These are phyloP conservation scores for Ormyrus nitidulus DNA, from an alignment of 2,888 invertebrate species.

Conservation along the genomic window DNA sequence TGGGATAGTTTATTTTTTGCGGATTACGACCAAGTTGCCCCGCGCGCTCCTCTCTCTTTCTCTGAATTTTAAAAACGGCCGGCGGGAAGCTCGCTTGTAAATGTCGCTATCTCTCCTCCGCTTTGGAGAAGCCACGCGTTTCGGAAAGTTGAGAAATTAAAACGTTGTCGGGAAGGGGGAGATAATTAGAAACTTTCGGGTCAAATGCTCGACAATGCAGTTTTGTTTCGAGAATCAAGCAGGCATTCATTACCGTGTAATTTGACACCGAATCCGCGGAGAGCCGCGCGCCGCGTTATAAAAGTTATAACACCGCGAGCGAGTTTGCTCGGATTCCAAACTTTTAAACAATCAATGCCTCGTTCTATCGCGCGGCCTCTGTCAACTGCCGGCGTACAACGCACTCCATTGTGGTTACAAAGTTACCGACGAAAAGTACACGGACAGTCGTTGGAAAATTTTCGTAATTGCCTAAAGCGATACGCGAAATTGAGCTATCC, in stretches of 20 bases:
- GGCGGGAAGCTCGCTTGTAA: too few species aligned
- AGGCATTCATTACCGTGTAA: conserved; percentile 28
- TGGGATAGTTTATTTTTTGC: not conserved
- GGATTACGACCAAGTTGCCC: not conserved
- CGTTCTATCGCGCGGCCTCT: not conserved
- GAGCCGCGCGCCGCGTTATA: not conserved
- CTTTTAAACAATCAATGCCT: conserved; percentile 12
- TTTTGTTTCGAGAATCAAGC: conserved; percentile 8
- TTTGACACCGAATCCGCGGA: conserved; percentile 3
- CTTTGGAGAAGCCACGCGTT: too few species aligned
- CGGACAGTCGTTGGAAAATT: not conserved
- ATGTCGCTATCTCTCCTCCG: too few species aligned
- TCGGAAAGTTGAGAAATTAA: too few species aligned
- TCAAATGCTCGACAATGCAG: not conserved
- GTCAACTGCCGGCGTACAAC: not conserved
- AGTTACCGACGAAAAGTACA: not conserved
- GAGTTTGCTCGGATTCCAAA: conserved; percentile 25
- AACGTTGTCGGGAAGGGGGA: not conserved
- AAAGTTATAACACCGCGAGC: conserved; percentile 10
- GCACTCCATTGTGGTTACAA: conserved; percentile 15
- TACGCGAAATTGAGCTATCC: conserved; percentile 27
- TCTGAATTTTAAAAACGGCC: not conserved
- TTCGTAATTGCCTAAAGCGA: conserved; percentile 9
- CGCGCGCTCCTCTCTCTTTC: not conserved
- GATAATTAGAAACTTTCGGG: conserved; percentile 38